Evolutionary conservation across 2,113 vertebrate species (phyloP), one percentile per base, ranked within the genome.

Genomic region (Cebus imitator): DNA sequence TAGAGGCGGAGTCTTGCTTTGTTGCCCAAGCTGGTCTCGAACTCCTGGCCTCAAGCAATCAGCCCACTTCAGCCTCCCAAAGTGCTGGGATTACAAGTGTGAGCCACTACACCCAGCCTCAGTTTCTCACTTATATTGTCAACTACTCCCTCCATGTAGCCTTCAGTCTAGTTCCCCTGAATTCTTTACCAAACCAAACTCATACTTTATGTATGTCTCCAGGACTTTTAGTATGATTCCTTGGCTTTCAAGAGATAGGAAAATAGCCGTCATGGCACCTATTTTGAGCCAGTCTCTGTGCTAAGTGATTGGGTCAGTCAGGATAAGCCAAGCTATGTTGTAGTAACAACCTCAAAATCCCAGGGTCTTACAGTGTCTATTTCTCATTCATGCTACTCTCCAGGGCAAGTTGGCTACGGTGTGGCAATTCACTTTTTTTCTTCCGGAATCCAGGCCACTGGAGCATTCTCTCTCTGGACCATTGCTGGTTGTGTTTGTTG

Each of bases 181-280:
- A 92, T 48, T 94, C 73, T 79, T 79, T 52, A 48, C 76, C 72
- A 87, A 95, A 85, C 55, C 48, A 9, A 91, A 87, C 48, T 48
- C n/a, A 37, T 13, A 58, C 20, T 55, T 78, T 81, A 20, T 93
- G 43, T 81, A 16, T 91, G 37, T 50, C 45, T 80, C 37, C 23
- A 61, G 32, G 5, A 32, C 45, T 72, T 81, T 79, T 57, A 75
- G 32, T 37, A 37, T 13, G 78, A 80, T 35, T 48, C 66, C 78
- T 37, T 92, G 27, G 25, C 35, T 95, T 93, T 88, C n/a, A 35
- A 94, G 87, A 52, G 52, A 75, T 5, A 55, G 57, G 27, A 35
- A 52, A 55, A 30, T 91, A 90, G 48, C 32, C 61, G 30, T 5
- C 4, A 64, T 23, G 82, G 72, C 20, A 45, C 48, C 94, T 79